Conservation (phyloP, 2,113 vertebrate genomes). For the Caloenas nicobarica region DNA sequence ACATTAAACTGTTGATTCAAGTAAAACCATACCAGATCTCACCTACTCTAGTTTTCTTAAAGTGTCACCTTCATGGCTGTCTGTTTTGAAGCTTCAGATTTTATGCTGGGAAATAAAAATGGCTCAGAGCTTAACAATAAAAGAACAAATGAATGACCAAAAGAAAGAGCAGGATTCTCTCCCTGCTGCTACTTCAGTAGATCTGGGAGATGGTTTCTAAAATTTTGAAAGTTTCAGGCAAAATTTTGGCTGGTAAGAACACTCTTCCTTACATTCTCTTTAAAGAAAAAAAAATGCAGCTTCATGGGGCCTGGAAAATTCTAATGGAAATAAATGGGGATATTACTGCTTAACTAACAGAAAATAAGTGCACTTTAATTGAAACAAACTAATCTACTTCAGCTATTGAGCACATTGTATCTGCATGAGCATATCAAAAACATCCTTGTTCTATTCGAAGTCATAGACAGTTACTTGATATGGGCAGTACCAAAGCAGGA, state of each 20-base stretch:
- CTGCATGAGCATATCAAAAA: background rate
- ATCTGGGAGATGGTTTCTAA: background rate
- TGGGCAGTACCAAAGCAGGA: background rate
- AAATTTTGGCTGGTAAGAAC: background rate
- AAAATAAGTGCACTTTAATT: background rate
- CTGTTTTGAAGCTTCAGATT: constrained; percentile 21
- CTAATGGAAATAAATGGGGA: constrained; percentile 11
- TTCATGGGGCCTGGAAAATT: background rate
- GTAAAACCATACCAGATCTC: constrained; percentile 3
- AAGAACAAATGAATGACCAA: background rate
- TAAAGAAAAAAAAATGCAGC: background rate
- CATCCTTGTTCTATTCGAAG: background rate
- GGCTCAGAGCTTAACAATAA: background rate
- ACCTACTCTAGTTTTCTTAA: background rate
- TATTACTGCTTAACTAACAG: background rate
- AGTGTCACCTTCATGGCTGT: constrained; percentile 61
- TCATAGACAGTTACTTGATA: background rate
- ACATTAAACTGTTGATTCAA: constrained; percentile 24
- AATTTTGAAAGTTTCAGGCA: background rate
- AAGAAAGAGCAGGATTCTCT: background rate
- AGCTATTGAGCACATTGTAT: background rate
- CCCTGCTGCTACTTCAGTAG: background rate
- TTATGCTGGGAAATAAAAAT: background rate
- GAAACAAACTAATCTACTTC: background rate
- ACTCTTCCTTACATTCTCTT: background rate